These are phyloP conservation scores for Cephonodes hylas DNA, from an alignment of 2,888 invertebrate genomes.

Conservation along the genomic window DNA sequence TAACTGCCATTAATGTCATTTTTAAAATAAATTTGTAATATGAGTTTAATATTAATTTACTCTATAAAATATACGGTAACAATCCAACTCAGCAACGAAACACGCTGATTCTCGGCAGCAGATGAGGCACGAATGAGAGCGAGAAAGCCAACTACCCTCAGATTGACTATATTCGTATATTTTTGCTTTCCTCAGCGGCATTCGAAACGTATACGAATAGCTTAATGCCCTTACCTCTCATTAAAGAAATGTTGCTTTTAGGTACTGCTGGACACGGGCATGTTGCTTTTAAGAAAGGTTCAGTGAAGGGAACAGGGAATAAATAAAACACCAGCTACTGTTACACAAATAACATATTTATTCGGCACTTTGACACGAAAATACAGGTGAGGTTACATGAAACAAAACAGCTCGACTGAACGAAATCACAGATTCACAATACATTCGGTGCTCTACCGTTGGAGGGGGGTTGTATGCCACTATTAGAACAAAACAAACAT, in stretches of 20 bases:
- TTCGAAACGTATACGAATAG: no score
- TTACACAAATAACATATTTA: conserved; percentile 68
- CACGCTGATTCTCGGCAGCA: not conserved
- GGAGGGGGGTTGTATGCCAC: not conserved
- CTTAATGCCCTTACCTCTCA: no score
- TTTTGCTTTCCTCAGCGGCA: no score
- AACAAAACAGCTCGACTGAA: conserved; percentile 60
- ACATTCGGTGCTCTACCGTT: conserved; percentile 43
- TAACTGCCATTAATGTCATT: no score
- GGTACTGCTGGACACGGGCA: no score
- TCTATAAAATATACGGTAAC: not conserved
- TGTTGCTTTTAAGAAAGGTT: no score
- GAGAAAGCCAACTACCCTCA: not conserved
- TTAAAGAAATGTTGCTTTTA: no score
- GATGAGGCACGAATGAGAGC: not conserved
- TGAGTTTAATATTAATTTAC: not conserved
- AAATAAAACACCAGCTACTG: conserved; percentile 40
- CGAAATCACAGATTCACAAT: conserved; percentile 74
- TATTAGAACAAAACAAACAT: no score
- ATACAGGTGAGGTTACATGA: conserved; percentile 67
- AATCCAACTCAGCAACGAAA: not conserved
- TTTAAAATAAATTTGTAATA: no score
- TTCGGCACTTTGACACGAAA: conserved; percentile 68
- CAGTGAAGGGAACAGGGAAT: no score
- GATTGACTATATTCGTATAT: not conserved